phyloP scores from a whole-genome alignment of 1,140 invertebrate species.

The Antheraea mylitta region DNA sequence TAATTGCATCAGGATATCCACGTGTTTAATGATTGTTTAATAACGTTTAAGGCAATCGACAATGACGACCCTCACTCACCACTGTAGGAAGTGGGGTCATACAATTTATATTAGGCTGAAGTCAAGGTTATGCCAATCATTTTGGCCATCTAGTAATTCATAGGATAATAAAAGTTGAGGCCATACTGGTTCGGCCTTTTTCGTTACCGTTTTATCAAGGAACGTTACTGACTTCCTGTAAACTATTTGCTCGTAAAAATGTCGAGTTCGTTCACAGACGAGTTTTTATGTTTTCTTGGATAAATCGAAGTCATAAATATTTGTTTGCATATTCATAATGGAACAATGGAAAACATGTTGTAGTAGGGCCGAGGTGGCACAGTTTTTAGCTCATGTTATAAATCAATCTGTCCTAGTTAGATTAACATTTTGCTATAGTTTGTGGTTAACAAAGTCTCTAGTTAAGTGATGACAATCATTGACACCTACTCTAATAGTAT shows the following conservation, averaged over 20 bases:
- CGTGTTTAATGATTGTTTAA: neutral
- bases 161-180: slow-evolving; percentile 65
- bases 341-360: slow-evolving; percentile 61
- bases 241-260: neutral
- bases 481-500: too few species aligned
- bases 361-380: slow-evolving; percentile 66
- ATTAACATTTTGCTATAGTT: slow-evolving; percentile 46
- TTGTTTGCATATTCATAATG: slow-evolving; percentile 61
- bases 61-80: slow-evolving; percentile 47
- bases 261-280: neutral
- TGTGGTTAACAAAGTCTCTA: too few species aligned
- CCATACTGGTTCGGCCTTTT: slow-evolving; percentile 32
- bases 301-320: slow-evolving; percentile 17
- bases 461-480: too few species aligned
- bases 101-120: slow-evolving; percentile 69
- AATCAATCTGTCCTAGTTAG: slow-evolving; percentile 70
- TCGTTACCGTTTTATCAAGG: slow-evolving; percentile 21
- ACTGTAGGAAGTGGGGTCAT: slow-evolving; percentile 67
- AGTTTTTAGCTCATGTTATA: slow-evolving; percentile 68
- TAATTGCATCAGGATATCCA: neutral
- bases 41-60: slow-evolving; percentile 39
- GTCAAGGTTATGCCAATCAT: slow-evolving; percentile 70
- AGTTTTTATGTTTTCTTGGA: neutral
- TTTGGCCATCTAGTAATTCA: slow-evolving; percentile 65
- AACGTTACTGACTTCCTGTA: slow-evolving; percentile 14